Evolutionary conservation across 2,888 invertebrate genomes (phyloP), one percentile per base, ranked within the genome.

Genomic region (Dynastes tityus): DNA sequence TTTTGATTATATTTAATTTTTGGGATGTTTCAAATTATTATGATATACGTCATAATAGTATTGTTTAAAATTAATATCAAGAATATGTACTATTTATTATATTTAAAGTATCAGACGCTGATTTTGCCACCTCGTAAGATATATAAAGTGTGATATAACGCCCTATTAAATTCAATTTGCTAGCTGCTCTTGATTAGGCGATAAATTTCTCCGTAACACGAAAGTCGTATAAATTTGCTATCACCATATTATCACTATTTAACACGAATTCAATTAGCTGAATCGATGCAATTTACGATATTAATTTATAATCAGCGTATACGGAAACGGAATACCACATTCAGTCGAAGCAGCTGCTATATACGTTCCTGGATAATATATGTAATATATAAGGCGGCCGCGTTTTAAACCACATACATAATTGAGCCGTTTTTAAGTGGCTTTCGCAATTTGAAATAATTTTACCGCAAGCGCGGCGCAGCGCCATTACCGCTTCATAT

Each of bases 341-440:
- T n/a, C 8, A 16, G 8, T 6, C 55, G 6, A 22, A 16, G 22
- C 55, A 55, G 22, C 55, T 16, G 55, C 55, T 45, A 55, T 55
- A 5, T 55, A 13, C 55, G 13, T 13, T 53, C 55, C n/a, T 22
- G 8, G 8, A 45, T 45, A 45, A 45, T 16, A 55, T 55, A 55
- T 16, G n/a, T n/a, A 22, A 45, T 45, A 11, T 45, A 45, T 45
- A 45, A 55, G 22, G 16, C 55, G 22, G 8, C 45, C 8, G n/a
- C 22, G 55, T n/a, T 55, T 22, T 55, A n/a, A 2, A 9, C 29
- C 29, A 68, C 29, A 29, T 51, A 68, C 51, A 68, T 68, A 68
- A 68, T 68, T 68, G 68, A 68, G 27, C 49, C 32, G 51, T 51
- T 68, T 68, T 68, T 68, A 68, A 68, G 68, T 68, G 68, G 68